Evolutionary conservation across 2,888 invertebrate genomes (phyloP), one percentile per base, ranked within the genome.

Genomic region (Entomobrya multifasciata): DNA sequence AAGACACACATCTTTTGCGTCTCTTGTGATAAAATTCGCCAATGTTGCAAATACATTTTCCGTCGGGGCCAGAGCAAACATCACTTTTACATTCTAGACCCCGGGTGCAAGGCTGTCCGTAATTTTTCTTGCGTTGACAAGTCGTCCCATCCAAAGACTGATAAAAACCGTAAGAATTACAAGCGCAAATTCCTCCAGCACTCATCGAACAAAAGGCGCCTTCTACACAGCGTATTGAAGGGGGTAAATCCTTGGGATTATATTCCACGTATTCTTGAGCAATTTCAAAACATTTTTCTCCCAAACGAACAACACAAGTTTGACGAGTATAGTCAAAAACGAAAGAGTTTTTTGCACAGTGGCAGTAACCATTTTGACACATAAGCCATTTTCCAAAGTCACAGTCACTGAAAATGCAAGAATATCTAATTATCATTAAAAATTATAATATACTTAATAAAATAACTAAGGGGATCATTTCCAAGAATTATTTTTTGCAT

Each of bases 271-370:
- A 87, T 47, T 88, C 88, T 67, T 83, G 78, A 36, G 85, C 87
- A 76, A 88, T 86, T 52, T 90, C 90, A 36, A 90, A 90, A 30
- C 90, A 90, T 74, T 90, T 90, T 47, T 90, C 85, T 27, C 87
- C 81, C 41, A 90, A 83, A 11, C 85, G 77, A n/a, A 90, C 87
- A 0, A 88, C 88, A 30, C 90, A 90, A 2, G 77, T 85, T 20
- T 85, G 82, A 17, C 84, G 80, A 11, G 65, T n/a, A 78, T 88
- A 86, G 80, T 88, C 88, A 27, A 72, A 88, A 4, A 78, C n/a
- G 22, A 88, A 88, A 8, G 87, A 77, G 10, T 87, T 77, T 49
- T 78, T 82, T 11, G 81, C 82, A 11, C 82, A 82, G 30, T 82
- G 67, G 47, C 88, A 88, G 52, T 87, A 87, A 4, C 86, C 87